Percentiles rank a stretch among this genome's conserved stretches.
Conservation (phyloP, 1,140 invertebrate species). For the Trichonephila clavata region DNA sequence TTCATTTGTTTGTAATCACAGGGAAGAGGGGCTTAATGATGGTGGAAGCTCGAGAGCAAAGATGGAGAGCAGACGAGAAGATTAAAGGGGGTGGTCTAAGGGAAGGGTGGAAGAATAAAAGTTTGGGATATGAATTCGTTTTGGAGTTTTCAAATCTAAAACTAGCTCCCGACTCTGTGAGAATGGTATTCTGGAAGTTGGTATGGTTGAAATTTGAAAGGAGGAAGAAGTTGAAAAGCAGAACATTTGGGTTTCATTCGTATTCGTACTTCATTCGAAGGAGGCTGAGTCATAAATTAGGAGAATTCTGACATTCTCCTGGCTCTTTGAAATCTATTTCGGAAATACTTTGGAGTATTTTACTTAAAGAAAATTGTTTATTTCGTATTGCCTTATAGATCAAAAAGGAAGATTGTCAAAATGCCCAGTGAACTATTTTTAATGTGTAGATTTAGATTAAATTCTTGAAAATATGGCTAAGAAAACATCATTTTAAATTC, state of each 20-base stretch:
- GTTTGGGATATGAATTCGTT: slow-evolving; percentile 48
- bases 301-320: background rate
- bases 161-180: background rate
- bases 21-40: slow-evolving; percentile 71
- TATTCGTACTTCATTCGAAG: background rate
- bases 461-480: too few relatives aligned
- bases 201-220: slow-evolving; percentile 36
- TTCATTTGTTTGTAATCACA: slow-evolving; percentile 76
- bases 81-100: slow-evolving; percentile 29
- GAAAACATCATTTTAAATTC: too few relatives aligned
- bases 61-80: slow-evolving; percentile 40
- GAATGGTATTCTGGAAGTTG: slow-evolving; percentile 6
- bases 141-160: slow-evolving; percentile 47
- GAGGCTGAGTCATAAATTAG: slow-evolving; percentile 14
- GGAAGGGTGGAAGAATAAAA: background rate
- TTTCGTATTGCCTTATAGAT: background rate
- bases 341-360: background rate
- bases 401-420: background rate
- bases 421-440: too few relatives aligned
- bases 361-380: slow-evolving; percentile 17
- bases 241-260: background rate
- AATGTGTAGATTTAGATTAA: too few relatives aligned
- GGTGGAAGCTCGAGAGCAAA: slow-evolving; percentile 62
- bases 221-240: slow-evolving; percentile 19
- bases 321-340: background rate